phyloP scores from a whole-genome alignment of 2,113 vertebrate genomes.

The Pavo muticus region DNA sequence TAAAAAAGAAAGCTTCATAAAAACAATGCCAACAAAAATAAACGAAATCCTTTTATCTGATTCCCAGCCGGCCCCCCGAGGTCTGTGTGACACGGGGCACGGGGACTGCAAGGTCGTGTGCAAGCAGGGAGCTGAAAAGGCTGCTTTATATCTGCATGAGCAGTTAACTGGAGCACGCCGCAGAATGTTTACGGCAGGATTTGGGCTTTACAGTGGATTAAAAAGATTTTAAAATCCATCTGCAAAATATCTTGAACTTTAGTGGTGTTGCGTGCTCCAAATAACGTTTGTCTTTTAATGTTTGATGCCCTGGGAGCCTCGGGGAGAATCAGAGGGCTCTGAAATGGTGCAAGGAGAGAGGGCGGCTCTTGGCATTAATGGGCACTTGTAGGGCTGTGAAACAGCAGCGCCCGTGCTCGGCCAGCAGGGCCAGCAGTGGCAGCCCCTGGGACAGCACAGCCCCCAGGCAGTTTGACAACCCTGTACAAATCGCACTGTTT shows the following conservation, averaged over 20 bases:
- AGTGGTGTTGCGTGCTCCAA: background rate
- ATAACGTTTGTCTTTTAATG: background rate
- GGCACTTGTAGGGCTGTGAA: background rate
- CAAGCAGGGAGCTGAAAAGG: constrained; percentile 31
- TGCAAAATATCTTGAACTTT: constrained; percentile 45
- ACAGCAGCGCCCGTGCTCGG: background rate
- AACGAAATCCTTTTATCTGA: constrained; percentile 43
- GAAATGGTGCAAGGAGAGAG: background rate
- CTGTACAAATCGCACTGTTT: background rate
- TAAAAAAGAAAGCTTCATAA: constrained; percentile 39
- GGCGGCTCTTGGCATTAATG: background rate
- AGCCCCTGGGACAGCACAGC: background rate
- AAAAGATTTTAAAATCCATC: constrained; percentile 33
- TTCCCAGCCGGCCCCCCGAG: background rate
- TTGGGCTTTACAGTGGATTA: constrained; percentile 44
- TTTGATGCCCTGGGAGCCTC: constrained; percentile 4
- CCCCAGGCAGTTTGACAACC: background rate
- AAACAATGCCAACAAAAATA: constrained; percentile 36
- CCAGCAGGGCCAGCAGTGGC: background rate
- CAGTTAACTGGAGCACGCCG: constrained; percentile 44
- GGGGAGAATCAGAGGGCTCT: background rate
- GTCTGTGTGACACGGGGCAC: background rate
- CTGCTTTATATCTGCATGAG: constrained; percentile 26
- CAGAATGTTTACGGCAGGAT: background rate
- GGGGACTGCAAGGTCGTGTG: constrained; percentile 53